Evolutionary conservation across 2,797 vertebrate genomes (phyloP).

Genomic region (Luscinia luscinia): DNA sequence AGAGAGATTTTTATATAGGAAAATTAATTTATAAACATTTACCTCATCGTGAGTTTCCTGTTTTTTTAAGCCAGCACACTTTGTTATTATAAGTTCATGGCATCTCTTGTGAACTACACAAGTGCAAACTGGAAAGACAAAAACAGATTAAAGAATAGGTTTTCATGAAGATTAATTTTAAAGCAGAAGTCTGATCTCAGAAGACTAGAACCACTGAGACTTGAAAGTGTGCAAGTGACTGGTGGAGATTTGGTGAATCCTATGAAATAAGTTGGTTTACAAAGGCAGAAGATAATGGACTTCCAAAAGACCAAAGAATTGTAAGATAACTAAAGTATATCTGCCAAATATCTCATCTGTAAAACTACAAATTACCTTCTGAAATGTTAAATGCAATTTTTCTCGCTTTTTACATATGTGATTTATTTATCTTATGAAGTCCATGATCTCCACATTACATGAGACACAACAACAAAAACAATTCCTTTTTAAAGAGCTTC

Average conservation of each 20-base stretch:
- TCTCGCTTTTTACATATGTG: neutral
- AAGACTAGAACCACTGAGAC: neutral
- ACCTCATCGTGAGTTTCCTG: conserved; percentile 96
- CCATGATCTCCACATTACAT: neutral
- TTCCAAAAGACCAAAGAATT: neutral
- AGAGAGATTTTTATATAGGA: conserved; percentile 6
- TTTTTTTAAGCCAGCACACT: conserved; percentile 97
- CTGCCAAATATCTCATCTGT: neutral
- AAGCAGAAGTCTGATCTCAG: neutral
- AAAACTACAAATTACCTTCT: neutral
- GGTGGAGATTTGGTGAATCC: neutral
- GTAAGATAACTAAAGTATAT: neutral
- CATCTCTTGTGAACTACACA: conserved; percentile 99
- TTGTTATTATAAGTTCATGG: conserved; percentile 98
- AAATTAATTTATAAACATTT: conserved; percentile 64
- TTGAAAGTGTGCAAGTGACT: neutral
- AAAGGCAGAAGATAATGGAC: neutral
- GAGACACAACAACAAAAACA: neutral
- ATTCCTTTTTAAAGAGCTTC: neutral
- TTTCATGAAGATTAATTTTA: neutral
- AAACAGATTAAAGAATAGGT: conserved; percentile 19
- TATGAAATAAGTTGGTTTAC: neutral
- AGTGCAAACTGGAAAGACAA: conserved; percentile 89
- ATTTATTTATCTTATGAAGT: neutral
- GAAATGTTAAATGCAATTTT: neutral